Evolutionary conservation across 2,113 vertebrate genomes (phyloP).

Genomic region (Chaetura pelagica): DNA sequence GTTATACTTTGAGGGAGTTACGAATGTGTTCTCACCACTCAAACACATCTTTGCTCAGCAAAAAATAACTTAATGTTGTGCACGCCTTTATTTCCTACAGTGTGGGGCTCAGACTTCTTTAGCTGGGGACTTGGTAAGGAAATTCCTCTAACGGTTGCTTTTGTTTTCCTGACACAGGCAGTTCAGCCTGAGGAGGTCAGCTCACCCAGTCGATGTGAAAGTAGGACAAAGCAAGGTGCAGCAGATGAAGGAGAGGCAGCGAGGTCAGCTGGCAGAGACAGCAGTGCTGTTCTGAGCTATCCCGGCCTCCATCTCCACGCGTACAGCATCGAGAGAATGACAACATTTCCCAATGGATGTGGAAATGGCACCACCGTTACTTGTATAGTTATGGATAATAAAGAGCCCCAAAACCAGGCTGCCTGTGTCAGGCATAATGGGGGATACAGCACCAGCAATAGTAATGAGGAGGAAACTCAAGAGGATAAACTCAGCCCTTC

Average conservation of each 20-base stretch:
- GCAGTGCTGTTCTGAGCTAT: conserved; percentile 62
- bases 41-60: background rate
- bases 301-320: conserved; percentile 30
- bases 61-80: background rate
- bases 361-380: conserved; percentile 50
- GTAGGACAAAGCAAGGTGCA: conserved; percentile 28
- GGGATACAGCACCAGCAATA: conserved; percentile 39
- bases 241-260: conserved; percentile 53
- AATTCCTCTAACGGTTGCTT: conserved; percentile 41
- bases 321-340: conserved; percentile 71
- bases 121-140: background rate
- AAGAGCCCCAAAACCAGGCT: conserved; percentile 73
- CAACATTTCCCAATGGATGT: conserved; percentile 72
- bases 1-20: background rate
- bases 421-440: conserved; percentile 71
- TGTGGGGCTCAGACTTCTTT: background rate
- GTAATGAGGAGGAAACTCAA: conserved; percentile 65
- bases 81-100: background rate
- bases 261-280: conserved; percentile 26
- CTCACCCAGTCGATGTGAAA: conserved; percentile 59
- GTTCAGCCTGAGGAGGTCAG: conserved; percentile 73
- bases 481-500: conserved; percentile 82
- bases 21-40: background rate
- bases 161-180: conserved; percentile 75
- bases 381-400: conserved; percentile 65